phyloP scores from a whole-genome alignment of 2,888 invertebrate genomes.

The Mimumesa dahlbomi region DNA sequence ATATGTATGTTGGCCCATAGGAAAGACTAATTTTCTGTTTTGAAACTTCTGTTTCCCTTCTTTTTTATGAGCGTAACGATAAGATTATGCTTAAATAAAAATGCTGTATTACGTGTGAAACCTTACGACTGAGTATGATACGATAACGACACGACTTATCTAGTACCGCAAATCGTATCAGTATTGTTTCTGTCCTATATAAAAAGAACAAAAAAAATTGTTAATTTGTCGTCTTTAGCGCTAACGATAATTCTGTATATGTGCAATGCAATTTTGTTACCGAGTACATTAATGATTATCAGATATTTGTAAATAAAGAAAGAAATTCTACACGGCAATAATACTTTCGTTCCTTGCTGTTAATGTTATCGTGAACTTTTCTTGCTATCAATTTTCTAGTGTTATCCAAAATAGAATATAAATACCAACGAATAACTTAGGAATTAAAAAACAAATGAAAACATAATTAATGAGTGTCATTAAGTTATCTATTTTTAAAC shows the following conservation, averaged over 20 bases:
- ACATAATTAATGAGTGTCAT: no score
- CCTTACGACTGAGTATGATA: conserved; percentile 68
- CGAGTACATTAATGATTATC: conserved; percentile 73
- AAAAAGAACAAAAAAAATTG: no score
- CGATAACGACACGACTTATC: conserved; percentile 55
- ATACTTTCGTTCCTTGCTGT: conserved; percentile 1
- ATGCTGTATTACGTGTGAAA: conserved; percentile 58
- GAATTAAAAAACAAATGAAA: no score
- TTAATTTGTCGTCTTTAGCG: conserved; percentile 69
- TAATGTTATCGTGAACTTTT: no score
- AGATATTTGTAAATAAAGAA: conserved; percentile 77
- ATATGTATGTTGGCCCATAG: conserved; percentile 24
- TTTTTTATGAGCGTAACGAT: conserved; percentile 40
- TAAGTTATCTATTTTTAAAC: no score
- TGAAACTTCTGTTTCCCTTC: background rate
- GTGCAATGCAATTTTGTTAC: conserved; percentile 78
- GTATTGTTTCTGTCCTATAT: conserved; percentile 67
- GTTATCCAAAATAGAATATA: no score
- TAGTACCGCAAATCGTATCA: conserved; percentile 57
- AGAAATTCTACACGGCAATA: conserved; percentile 51
- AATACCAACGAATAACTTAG: no score
- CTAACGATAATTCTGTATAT: conserved; percentile 74
- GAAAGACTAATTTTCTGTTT: background rate
- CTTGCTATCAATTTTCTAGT: no score
- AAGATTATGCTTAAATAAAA: conserved; percentile 51